These are phyloP conservation scores for Platysteira castanea DNA, from an alignment of 2,113 vertebrate genomes.

Conservation along the genomic window DNA sequence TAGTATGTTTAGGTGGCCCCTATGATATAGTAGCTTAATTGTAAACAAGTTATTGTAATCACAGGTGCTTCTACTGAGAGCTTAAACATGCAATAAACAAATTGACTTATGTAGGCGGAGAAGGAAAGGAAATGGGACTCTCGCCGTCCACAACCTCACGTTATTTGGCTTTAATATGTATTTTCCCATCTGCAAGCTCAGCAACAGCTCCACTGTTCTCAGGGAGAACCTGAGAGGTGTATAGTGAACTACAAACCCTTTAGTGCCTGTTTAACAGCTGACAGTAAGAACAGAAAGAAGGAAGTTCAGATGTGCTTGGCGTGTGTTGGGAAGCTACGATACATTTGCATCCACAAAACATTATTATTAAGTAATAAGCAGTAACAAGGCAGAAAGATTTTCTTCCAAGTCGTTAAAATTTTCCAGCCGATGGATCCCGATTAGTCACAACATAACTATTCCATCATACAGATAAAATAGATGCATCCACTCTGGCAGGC, in stretches of 20 bases:
- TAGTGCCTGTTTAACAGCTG: not conserved
- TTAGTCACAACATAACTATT: slow-evolving; percentile 58
- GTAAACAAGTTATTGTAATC: not conserved
- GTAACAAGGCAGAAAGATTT: not conserved
- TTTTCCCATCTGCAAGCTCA: not conserved
- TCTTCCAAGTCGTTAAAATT: slow-evolving; percentile 23
- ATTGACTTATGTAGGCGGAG: not conserved
- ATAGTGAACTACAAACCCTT: not conserved
- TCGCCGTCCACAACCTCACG: not conserved
- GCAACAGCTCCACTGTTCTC: not conserved
- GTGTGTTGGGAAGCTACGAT: not conserved
- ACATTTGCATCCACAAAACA: not conserved
- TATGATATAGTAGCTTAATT: not conserved
- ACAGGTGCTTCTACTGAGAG: not conserved
- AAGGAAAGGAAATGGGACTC: not conserved
- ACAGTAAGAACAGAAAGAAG: not conserved
- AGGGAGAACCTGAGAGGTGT: not conserved
- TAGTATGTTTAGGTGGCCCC: not conserved
- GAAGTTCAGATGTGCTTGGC: not conserved
- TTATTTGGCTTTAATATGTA: not conserved
- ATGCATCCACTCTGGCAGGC: not conserved
- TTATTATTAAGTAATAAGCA: not conserved
- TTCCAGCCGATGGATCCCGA: not conserved
- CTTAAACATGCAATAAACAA: not conserved
- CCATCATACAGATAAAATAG: not conserved